phyloP scores from a whole-genome alignment of 1,140 invertebrate genomes.

The Caenorhabditis inopinata region DNA sequence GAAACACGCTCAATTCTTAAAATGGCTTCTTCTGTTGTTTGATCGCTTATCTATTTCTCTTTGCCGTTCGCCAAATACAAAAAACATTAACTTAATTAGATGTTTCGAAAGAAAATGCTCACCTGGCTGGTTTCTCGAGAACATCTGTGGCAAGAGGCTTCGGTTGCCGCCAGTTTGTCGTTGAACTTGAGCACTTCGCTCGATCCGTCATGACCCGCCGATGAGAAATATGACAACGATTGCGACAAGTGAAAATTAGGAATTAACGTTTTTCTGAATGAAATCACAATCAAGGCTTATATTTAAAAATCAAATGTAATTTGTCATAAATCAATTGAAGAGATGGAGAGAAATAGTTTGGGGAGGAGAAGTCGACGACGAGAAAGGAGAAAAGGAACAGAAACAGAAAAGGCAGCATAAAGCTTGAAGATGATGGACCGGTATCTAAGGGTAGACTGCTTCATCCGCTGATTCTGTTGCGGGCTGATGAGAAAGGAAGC shows the following conservation, averaged over 20 bases:
- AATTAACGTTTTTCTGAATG: too few species aligned
- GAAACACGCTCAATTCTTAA: not conserved
- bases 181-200: constrained; percentile 5
- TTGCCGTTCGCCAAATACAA: too few species aligned
- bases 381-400: constrained; percentile 18
- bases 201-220: constrained; percentile 20
- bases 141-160: constrained; percentile 27
- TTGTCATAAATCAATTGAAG: too few species aligned
- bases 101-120: too few species aligned
- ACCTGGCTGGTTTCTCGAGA: constrained; percentile 27
- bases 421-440: not conserved
- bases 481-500: constrained; percentile 19
- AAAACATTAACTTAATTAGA: too few species aligned
- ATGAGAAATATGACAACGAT: too few species aligned
- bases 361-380: not conserved
- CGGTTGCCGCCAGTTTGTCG: constrained; percentile 20
- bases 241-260: too few species aligned
- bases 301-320: too few species aligned
- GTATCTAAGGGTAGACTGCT: not conserved
- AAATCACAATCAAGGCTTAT: too few species aligned
- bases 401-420: constrained; percentile 15
- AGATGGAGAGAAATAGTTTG: too few species aligned
- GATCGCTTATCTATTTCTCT: constrained; percentile 7
- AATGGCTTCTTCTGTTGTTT: constrained; percentile 19
- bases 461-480: not conserved